A percentile compares a stretch with the other conserved stretches of the same genome.
Evolutionary conservation across 2,888 invertebrate species (phyloP).

Genomic region (Camptogramma bilineatum): DNA sequence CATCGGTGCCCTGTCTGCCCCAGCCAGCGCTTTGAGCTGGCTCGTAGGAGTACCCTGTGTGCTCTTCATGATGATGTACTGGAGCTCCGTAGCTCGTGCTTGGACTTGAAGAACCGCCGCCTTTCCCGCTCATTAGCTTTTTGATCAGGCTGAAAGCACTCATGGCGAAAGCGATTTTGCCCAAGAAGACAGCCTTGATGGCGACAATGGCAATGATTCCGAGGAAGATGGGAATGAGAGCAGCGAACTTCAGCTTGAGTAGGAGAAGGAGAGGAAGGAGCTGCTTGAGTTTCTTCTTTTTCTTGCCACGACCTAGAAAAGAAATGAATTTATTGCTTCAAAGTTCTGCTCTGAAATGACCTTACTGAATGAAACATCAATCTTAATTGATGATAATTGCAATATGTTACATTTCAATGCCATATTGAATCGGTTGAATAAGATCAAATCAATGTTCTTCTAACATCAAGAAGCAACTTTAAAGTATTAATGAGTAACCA

Average conservation of each 20-base stretch:
- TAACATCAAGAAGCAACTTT: too few relatives aligned
- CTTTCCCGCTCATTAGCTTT: constrained; percentile 89
- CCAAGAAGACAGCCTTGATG: constrained; percentile 93
- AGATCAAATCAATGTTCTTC: too few relatives aligned
- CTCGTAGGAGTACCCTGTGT: constrained; percentile 83
- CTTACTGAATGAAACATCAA: background rate
- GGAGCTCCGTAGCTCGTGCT: constrained; percentile 87
- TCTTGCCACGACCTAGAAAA: constrained; percentile 89
- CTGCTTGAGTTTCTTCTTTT: constrained; percentile 92
- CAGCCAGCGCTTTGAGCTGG: constrained; percentile 83
- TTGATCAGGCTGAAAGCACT: constrained; percentile 87
- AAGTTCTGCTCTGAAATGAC: background rate
- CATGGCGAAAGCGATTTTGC: constrained; percentile 93
- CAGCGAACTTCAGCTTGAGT: constrained; percentile 91
- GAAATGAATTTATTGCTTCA: background rate
- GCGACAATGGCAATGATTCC: constrained; percentile 91
- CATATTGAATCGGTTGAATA: too few relatives aligned
- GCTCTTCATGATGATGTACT: constrained; percentile 85
- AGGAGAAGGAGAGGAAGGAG: constrained; percentile 91
- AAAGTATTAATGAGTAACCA: too few relatives aligned
- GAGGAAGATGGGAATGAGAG: constrained; percentile 90
- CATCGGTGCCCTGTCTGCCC: constrained; percentile 88
- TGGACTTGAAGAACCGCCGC: constrained; percentile 46
- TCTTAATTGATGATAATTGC: too few relatives aligned
- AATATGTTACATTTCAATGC: too few relatives aligned